Evolutionary conservation across 2,113 vertebrate species (phyloP).

Genomic region (Myotis yumanensis): DNA sequence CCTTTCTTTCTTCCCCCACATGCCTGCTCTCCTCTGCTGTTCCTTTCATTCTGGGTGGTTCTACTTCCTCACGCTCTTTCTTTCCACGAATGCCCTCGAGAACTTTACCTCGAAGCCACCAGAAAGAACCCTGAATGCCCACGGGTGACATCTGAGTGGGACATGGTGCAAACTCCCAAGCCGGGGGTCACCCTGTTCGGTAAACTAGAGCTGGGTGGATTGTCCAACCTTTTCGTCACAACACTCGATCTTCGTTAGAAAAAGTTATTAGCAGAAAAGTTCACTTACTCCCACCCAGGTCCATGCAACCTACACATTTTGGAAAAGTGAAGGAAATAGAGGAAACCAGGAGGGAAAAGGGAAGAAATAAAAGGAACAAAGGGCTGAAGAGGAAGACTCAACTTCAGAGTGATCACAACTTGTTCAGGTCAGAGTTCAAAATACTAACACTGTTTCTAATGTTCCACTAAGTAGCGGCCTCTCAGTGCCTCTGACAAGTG

Average conservation of each 20-base stretch:
- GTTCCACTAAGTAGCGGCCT: conserved; percentile 16
- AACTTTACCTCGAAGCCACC: not conserved
- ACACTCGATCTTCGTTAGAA: not conserved
- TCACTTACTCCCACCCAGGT: not conserved
- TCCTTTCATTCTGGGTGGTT: not conserved
- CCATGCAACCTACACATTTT: not conserved
- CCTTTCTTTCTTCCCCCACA: not conserved
- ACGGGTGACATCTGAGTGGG: not conserved
- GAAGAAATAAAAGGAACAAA: conserved; percentile 28
- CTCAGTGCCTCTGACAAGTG: conserved; percentile 44
- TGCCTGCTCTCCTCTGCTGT: not conserved
- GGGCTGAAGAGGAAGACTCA: not conserved
- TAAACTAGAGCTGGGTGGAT: not conserved
- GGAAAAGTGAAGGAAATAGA: not conserved
- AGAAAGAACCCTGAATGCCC: not conserved
- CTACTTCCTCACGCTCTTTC: not conserved
- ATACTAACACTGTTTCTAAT: conserved; percentile 57
- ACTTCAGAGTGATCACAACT: not conserved
- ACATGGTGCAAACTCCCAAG: no score
- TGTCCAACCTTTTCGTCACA: not conserved
- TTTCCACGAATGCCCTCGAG: not conserved
- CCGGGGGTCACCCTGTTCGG: not conserved
- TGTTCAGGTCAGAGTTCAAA: conserved; percentile 66
- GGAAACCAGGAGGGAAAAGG: not conserved
- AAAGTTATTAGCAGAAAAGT: not conserved